A percentile compares a stretch with the other conserved stretches of the same genome.
These are phyloP conservation scores for Volucella inanis DNA, from an alignment of 2,888 invertebrate genomes.

Conservation along the genomic window DNA sequence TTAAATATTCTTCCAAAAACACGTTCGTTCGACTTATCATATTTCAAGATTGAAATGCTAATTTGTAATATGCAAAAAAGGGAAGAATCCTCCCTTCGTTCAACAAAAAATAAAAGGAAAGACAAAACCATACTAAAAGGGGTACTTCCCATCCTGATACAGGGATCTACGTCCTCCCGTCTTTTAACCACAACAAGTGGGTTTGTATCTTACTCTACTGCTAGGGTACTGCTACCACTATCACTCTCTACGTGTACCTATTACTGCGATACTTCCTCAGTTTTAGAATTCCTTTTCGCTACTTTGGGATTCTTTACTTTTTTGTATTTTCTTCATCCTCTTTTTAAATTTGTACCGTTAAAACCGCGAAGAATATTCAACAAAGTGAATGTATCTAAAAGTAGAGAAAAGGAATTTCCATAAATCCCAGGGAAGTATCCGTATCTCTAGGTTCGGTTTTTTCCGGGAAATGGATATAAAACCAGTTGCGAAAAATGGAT, in stretches of 20 bases:
- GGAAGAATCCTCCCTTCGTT: neutral
- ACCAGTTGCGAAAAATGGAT: slow-evolving; percentile 6
- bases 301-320: slow-evolving; percentile 3
- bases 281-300: slow-evolving; percentile 8
- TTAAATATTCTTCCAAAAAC: neutral
- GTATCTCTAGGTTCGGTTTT: slow-evolving; percentile 2
- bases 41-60: slow-evolving; percentile 30
- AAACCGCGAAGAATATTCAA: slow-evolving; percentile 24
- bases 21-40: slow-evolving; percentile 11
- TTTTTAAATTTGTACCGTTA: slow-evolving; percentile 10
- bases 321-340: neutral
- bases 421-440: slow-evolving; percentile 48
- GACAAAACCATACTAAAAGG: no score
- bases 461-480: slow-evolving; percentile 1
- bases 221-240: no score
- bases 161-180: neutral
- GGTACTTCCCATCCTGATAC: no score
- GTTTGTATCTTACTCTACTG: neutral
- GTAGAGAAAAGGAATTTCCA: slow-evolving; percentile 60
- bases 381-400: slow-evolving; percentile 49
- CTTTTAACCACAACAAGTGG: slow-evolving; percentile 36
- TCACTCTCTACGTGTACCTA: neutral
- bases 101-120: no score
- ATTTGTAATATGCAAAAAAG: slow-evolving; percentile 3
- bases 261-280: slow-evolving; percentile 14